These are phyloP conservation scores for Hypena proboscidalis DNA, from an alignment of 2,888 invertebrate genomes.

Conservation along the genomic window DNA sequence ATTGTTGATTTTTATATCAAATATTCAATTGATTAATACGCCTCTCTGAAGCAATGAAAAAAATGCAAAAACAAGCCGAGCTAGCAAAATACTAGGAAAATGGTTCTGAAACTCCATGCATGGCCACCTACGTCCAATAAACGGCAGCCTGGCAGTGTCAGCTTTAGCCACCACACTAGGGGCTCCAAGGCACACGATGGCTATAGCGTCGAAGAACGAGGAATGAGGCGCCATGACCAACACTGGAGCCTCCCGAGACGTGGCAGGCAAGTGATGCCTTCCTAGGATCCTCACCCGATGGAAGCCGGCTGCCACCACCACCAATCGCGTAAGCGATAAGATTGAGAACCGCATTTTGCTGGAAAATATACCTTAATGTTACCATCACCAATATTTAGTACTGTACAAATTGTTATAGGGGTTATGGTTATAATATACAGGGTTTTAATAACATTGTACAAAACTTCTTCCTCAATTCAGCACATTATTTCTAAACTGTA, in stretches of 20 bases:
- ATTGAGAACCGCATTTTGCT: constrained; percentile 88
- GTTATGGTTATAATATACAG: no score
- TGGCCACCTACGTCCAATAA: constrained; percentile 94
- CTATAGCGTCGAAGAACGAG: constrained; percentile 94
- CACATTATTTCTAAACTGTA: no score
- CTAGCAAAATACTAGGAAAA: constrained; percentile 16
- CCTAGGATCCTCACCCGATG: constrained; percentile 92
- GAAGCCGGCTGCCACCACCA: constrained; percentile 94
- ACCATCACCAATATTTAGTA: no score
- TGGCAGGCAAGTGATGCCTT: constrained; percentile 74
- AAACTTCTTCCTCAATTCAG: no score
- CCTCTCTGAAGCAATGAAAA: no score
- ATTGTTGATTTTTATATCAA: no score
- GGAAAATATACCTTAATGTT: constrained; percentile 49
- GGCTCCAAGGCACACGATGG: constrained; percentile 92
- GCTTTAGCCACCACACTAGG: constrained; percentile 96
- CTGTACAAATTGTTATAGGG: no score
- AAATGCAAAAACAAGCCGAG: constrained; percentile 6
- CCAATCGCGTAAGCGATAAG: constrained; percentile 89
- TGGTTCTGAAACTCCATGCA: constrained; percentile 22
- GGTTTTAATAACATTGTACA: no score
- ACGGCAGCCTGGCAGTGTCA: constrained; percentile 92
- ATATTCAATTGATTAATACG: no score
- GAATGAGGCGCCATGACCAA: constrained; percentile 96
- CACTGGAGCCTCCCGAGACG: constrained; percentile 91